Percentiles rank a stretch among this genome's conserved stretches.
Evolutionary conservation across 2,888 invertebrate species (phyloP).

Genomic region (Agrotis clavis): DNA sequence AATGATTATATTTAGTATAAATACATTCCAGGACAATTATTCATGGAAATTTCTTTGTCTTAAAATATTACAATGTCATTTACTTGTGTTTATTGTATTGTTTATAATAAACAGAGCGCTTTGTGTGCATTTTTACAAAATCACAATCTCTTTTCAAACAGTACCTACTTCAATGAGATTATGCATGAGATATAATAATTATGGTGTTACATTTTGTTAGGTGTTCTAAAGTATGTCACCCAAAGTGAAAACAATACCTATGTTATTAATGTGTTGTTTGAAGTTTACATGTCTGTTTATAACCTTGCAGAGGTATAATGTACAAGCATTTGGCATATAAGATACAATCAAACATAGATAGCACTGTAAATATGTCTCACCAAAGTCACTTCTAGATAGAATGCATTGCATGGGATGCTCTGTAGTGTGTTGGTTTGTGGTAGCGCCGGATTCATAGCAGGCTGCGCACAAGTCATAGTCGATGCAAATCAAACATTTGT

Average conservation of each 20-base stretch:
- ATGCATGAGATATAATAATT: neutral
- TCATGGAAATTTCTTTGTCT: constrained; percentile 24
- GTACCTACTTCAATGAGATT: neutral
- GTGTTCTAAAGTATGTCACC: constrained; percentile 20
- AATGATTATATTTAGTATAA: neutral
- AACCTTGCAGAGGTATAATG: constrained; percentile 27
- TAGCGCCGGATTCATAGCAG: constrained; percentile 98
- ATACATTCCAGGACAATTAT: neutral
- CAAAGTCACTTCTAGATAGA: constrained; percentile 98
- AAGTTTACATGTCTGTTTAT: constrained; percentile 17
- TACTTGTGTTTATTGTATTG: constrained; percentile 11
- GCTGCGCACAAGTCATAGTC: constrained; percentile 99
- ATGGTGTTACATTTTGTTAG: constrained; percentile 3
- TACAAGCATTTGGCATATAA: constrained; percentile 38
- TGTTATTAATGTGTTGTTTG: constrained; percentile 7
- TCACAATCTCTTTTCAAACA: constrained; percentile 3
- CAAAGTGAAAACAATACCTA: constrained; percentile 10
- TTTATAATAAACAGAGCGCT: constrained; percentile 27
- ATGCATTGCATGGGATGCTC: constrained; percentile 99
- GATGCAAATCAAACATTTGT: constrained; percentile 99
- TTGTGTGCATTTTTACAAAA: neutral
- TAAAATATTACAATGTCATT: constrained; percentile 9
- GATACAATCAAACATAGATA: constrained; percentile 27
- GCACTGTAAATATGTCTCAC: constrained; percentile 87
- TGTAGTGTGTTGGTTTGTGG: constrained; percentile 97